phyloP scores from a whole-genome alignment of 2,888 invertebrate species.

The Leucoma salicis region DNA sequence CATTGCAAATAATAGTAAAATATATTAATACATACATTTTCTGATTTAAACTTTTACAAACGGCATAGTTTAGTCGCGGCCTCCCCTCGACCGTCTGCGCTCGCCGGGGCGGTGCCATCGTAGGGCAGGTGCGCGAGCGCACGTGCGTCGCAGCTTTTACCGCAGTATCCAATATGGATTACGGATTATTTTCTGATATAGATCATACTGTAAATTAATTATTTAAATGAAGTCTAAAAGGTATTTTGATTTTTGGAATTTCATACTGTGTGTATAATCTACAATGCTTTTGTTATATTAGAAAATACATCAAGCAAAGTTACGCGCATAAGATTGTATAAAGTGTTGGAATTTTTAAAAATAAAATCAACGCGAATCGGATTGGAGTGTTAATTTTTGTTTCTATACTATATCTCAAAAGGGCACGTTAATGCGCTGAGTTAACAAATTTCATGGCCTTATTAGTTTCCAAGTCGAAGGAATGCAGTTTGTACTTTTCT shows the following conservation, averaged over 20 bases:
- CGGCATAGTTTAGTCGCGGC: constrained; percentile 6
- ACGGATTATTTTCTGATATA: constrained; percentile 45
- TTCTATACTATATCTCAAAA: constrained; percentile 30
- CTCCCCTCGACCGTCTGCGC: constrained; percentile 28
- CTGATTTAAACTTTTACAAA: not conserved
- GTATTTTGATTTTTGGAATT: not conserved
- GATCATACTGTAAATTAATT: constrained; percentile 15
- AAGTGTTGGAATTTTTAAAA: no score
- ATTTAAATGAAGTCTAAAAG: constrained; percentile 6
- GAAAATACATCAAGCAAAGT: no score
- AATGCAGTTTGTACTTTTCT: constrained; percentile 33
- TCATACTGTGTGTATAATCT: not conserved
- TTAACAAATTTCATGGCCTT: constrained; percentile 42
- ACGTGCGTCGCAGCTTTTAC: constrained; percentile 70
- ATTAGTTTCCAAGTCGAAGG: constrained; percentile 30
- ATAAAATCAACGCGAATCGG: no score
- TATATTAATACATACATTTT: not conserved
- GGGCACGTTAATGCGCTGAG: constrained; percentile 45
- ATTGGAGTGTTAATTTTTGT: constrained; percentile 16
- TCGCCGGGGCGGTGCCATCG: constrained; percentile 25
- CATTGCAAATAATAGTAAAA: not conserved
- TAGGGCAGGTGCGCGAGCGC: constrained; percentile 70
- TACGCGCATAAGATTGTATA: no score
- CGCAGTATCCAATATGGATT: constrained; percentile 41
- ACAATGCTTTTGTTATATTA: no score